Evolutionary conservation across 2,797 vertebrate species (phyloP).

Genomic region (Lindbergichthys nudifrons): DNA sequence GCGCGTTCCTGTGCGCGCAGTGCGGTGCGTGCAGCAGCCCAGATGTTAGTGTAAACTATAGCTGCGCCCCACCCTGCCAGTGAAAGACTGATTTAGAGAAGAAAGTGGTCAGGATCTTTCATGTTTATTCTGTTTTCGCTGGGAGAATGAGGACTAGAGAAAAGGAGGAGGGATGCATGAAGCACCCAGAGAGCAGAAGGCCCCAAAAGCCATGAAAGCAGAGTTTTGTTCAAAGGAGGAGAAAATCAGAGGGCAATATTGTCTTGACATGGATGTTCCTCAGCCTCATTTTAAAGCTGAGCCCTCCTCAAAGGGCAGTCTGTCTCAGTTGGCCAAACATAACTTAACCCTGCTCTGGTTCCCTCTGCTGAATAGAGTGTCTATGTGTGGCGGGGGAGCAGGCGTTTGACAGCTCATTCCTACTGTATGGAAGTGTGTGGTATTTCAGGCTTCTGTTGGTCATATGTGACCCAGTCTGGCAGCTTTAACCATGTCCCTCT

Average conservation of each 20-base stretch:
- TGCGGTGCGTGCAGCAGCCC: conserved; percentile 42
- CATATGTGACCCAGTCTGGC: conserved; percentile 45
- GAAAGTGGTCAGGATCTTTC: conserved; percentile 45
- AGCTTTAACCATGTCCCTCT: conserved; percentile 29
- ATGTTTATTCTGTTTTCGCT: conserved; percentile 60
- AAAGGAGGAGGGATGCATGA: conserved; percentile 29
- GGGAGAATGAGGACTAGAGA: conserved; percentile 42
- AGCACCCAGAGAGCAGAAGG: conserved; percentile 22
- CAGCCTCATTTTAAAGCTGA: conserved; percentile 76
- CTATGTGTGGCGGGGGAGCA: conserved; percentile 65
- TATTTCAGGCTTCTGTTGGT: conserved; percentile 45
- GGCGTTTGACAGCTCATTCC: conserved; percentile 60
- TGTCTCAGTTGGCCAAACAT: conserved; percentile 78
- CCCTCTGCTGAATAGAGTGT: conserved; percentile 69
- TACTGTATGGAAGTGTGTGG: conserved; percentile 57
- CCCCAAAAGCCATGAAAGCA: conserved; percentile 68
- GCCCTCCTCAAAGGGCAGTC: conserved; percentile 77
- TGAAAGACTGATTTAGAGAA: conserved; percentile 62
- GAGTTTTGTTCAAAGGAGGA: conserved; percentile 66
- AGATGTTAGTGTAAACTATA: conserved; percentile 54
- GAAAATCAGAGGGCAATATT: conserved; percentile 76
- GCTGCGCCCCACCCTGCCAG: conserved; percentile 62
- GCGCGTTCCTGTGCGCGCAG: conserved; percentile 17
- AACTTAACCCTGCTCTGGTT: conserved; percentile 52
- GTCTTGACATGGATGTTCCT: conserved; percentile 83